Conservation (phyloP, 2,888 invertebrate species). For the Cataglyphis cursor region DNA sequence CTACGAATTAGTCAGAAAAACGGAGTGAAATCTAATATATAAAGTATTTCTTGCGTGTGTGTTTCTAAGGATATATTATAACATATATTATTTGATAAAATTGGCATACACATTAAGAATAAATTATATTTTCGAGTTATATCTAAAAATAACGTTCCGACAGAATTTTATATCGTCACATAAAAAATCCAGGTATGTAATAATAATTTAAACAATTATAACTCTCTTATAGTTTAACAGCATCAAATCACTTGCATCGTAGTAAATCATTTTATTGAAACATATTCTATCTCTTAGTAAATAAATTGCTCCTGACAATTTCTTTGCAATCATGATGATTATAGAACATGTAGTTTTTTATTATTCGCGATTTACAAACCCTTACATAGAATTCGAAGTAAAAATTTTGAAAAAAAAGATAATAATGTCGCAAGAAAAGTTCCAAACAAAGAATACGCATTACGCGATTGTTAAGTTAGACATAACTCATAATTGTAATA, state of each 20-base stretch:
- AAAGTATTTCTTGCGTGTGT: neutral
- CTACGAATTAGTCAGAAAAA: neutral
- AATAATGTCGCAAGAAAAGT: constrained; percentile 21
- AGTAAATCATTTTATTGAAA: constrained; percentile 23
- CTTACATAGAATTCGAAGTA: neutral
- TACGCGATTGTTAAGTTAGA: constrained; percentile 9
- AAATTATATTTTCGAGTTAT: neutral
- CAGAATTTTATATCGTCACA: neutral
- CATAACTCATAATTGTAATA: constrained; percentile 1
- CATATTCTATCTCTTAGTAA: neutral
- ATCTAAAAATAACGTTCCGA: neutral
- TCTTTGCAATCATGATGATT: constrained; percentile 1
- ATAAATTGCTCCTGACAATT: neutral
- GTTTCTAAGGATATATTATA: neutral
- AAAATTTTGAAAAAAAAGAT: neutral
- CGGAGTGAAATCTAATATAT: neutral
- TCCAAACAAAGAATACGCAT: constrained; percentile 7
- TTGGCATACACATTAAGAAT: neutral
- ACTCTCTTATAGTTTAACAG: neutral
- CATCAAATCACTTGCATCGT: neutral
- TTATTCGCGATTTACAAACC: constrained; percentile 21
- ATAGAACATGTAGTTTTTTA: neutral
- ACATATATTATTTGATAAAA: neutral
- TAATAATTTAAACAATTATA: neutral
- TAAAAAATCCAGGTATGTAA: neutral